Evolutionary conservation across 2,888 invertebrate genomes (phyloP).

Genomic region (Chaetoderma sp.): DNA sequence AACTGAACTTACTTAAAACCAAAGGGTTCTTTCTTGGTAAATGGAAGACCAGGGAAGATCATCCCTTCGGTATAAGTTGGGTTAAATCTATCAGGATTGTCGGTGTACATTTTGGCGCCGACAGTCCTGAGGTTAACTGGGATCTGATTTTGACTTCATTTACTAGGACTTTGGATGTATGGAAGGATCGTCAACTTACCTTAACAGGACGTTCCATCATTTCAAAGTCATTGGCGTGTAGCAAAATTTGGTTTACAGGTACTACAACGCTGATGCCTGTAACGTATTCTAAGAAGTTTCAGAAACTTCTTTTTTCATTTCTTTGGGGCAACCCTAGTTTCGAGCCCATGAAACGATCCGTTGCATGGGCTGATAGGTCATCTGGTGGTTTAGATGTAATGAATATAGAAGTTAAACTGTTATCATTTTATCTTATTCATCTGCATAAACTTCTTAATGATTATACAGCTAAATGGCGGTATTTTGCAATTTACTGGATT

Average conservation of each 20-base stretch:
- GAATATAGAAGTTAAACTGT: not conserved
- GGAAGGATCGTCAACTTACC: conserved; percentile 2
- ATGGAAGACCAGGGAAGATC: conserved; percentile 36
- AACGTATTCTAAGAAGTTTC: not conserved
- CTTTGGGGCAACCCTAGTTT: not conserved
- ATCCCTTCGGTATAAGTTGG: conserved; percentile 34
- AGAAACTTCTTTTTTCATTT: not conserved
- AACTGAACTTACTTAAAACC: conserved; percentile 33
- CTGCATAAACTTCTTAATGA: conserved; percentile 12
- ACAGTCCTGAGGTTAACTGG: not conserved
- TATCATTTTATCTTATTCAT: conserved; percentile 9
- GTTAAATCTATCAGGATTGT: not conserved
- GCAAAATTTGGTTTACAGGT: conserved; percentile 8
- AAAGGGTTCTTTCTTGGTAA: conserved; percentile 35
- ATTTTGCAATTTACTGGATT: conserved; percentile 31
- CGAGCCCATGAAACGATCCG: conserved; percentile 6
- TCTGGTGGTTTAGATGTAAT: conserved; percentile 11
- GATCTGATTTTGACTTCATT: not conserved
- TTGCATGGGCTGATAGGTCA: not conserved
- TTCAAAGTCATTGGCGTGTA: not conserved
- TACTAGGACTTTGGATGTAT: not conserved
- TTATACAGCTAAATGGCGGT: conserved; percentile 18
- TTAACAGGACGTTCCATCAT: not conserved
- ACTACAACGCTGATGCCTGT: not conserved
- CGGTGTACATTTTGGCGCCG: not conserved